Evolutionary conservation across 2,888 invertebrate genomes (phyloP).

Genomic region (Trachelus stipa): DNA sequence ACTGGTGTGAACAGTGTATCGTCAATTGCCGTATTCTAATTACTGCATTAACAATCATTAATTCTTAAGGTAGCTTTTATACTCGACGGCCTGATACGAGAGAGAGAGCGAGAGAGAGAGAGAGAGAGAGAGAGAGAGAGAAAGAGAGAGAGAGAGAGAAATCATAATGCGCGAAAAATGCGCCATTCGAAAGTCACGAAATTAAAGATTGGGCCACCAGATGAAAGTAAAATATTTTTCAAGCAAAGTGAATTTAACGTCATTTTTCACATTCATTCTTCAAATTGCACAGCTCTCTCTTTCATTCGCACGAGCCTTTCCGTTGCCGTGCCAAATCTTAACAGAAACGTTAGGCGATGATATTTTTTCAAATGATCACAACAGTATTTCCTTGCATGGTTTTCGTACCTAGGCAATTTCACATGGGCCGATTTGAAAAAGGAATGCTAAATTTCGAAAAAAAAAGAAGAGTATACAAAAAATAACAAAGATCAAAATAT

Average conservation of each 20-base stretch:
- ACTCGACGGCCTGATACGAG: conserved; percentile 25
- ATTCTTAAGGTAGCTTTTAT: conserved; percentile 58
- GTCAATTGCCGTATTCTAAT: conserved; percentile 55
- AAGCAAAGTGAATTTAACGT: neutral
- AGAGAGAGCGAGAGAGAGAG: neutral
- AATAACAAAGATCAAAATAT: neutral
- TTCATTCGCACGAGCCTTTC: neutral
- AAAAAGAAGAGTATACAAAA: neutral
- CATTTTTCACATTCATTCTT: neutral
- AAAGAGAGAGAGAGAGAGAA: neutral
- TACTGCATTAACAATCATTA: conserved; percentile 56
- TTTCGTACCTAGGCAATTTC: neutral
- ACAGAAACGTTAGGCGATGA: neutral
- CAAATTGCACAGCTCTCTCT: neutral
- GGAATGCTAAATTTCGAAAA: too few relatives aligned
- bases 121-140: neutral
- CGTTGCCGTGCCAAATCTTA: neutral
- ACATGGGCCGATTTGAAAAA: neutral
- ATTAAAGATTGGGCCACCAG: neutral
- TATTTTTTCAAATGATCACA: neutral
- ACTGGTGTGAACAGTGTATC: conserved; percentile 17
- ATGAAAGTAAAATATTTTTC: neutral
- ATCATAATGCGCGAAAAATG: neutral
- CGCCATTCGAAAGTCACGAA: neutral
- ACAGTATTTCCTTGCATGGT: neutral